Evolutionary conservation across 2,888 invertebrate genomes (phyloP), one percentile per base, ranked within the genome.

Genomic region (Eutolmus rufibarbis): DNA sequence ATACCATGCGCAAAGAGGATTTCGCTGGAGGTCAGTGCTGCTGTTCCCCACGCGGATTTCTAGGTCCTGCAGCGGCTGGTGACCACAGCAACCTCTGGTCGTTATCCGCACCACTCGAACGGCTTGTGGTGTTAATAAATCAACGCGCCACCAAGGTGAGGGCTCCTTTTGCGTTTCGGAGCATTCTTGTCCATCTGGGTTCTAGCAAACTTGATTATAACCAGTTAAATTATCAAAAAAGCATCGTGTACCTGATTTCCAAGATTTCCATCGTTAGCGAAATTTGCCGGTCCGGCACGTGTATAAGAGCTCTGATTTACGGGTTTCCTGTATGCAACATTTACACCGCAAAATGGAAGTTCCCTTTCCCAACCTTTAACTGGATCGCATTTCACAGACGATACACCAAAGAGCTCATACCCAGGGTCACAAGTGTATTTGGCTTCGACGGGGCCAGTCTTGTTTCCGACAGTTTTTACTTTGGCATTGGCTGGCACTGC

Each of bases 141-240:
- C 97, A 9, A 98, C 97, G 90, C 96, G 96, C 98, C 98, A 98
- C 97, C 97, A 98, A 0, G 98, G 98, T 31, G 97, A 97, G 0
- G 96, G 96, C 91, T 98, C 98, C 88, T 96, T 95, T 91, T 96
- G 96, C 0, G 98, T 98, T 93, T 98, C 97, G 0, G 97, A 97
- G 92, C 98, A 98, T 89, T 96, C 94, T 91, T 96, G 96, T 16
- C 97, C 97, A 90, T 98, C 97, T 91, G 97, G 97, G 88, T 97
- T 96, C 56, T 97, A 95, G 88, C 95, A 95, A 89, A 94, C 94
- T 74, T 12, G 5, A 34, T 43, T 56, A 81, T 28, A 66, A n/a
- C 8, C 9, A 46, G n/a, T 79, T 28, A 14, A 46, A 5, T 23
- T 46, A 23, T 8, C 1, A 16, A n/a, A 23, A 85, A 34, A 16